Conservation (phyloP, 1,140 invertebrate species). For the Drosophila ananassae region DNA sequence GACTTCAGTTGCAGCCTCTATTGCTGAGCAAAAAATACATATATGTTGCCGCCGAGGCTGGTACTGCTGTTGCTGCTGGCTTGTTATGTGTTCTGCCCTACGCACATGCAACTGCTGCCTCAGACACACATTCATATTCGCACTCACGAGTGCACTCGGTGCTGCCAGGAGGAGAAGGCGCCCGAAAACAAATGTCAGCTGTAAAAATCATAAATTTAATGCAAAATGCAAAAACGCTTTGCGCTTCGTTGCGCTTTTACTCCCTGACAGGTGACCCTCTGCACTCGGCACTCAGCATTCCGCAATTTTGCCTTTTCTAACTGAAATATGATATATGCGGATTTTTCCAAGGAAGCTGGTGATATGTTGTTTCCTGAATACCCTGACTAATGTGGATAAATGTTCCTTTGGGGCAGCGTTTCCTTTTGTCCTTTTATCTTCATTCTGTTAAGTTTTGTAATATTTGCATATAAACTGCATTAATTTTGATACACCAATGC, state of each 20-base stretch:
- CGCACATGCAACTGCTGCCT: conserved; percentile 55
- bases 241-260: conserved; percentile 76
- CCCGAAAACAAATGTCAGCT: conserved; percentile 80
- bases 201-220: conserved; percentile 82
- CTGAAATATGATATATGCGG: conserved; percentile 38
- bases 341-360: background rate
- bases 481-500: background rate
- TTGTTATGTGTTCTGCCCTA: conserved; percentile 63
- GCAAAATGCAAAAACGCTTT: conserved; percentile 78
- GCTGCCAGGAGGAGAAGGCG: conserved; percentile 47
- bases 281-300: conserved; percentile 15
- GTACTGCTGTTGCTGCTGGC: conserved; percentile 50
- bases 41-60: conserved; percentile 54
- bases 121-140: conserved; percentile 25
- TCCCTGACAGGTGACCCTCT: conserved; percentile 67
- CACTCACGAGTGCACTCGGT: conserved; percentile 38
- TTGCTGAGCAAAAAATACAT: conserved; percentile 53
- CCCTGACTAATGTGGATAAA: conserved; percentile 9
- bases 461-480: no score
- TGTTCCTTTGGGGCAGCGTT: background rate
- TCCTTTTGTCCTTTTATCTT: background rate
- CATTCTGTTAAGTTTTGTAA: no score
- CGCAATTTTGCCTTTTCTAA: conserved; percentile 7
- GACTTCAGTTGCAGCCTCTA: conserved; percentile 37
- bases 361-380: conserved; percentile 16